These are phyloP conservation scores for Hirundo rustica DNA, from an alignment of 2,797 vertebrate genomes.

Conservation along the genomic window DNA sequence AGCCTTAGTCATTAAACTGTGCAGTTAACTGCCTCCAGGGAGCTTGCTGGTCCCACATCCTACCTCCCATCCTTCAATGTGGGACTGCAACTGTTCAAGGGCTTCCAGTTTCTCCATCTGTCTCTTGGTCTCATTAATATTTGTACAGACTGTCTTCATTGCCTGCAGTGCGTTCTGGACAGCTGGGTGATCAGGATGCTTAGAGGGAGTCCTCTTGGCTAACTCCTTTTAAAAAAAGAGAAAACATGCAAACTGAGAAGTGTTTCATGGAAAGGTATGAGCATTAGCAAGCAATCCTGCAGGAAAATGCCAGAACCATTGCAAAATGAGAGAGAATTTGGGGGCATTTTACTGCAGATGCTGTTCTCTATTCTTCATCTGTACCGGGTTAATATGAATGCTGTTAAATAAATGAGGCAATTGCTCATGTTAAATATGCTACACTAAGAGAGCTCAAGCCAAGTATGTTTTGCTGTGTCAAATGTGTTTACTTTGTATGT, in stretches of 20 bases:
- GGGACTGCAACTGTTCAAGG: conserved; percentile 96
- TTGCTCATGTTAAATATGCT: not conserved
- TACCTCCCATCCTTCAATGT: conserved; percentile 99
- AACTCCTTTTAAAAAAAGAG: conserved; percentile 84
- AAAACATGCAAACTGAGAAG: not conserved
- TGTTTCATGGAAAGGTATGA: not conserved
- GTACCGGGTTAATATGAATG: not conserved
- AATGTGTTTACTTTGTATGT: not conserved
- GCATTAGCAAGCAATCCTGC: not conserved
- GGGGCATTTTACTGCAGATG: not conserved
- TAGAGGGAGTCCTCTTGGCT: conserved; percentile 93
- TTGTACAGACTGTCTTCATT: conserved; percentile 97
- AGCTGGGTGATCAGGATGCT: conserved; percentile 90
- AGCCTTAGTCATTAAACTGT: not conserved
- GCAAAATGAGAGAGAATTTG: not conserved
- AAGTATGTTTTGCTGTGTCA: not conserved
- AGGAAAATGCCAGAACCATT: not conserved
- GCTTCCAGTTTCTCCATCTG: conserved; percentile 99
- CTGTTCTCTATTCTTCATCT: not conserved
- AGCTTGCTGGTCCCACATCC: conserved; percentile 21
- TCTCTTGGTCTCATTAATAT: conserved; percentile 99
- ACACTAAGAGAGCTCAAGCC: not conserved
- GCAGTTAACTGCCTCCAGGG: not conserved
- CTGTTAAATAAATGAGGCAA: not conserved
- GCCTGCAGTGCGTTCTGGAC: conserved; percentile 93